Base-by-base conservation (phyloP, 1,140 invertebrate species). In the Prorops nasuta region DNA sequence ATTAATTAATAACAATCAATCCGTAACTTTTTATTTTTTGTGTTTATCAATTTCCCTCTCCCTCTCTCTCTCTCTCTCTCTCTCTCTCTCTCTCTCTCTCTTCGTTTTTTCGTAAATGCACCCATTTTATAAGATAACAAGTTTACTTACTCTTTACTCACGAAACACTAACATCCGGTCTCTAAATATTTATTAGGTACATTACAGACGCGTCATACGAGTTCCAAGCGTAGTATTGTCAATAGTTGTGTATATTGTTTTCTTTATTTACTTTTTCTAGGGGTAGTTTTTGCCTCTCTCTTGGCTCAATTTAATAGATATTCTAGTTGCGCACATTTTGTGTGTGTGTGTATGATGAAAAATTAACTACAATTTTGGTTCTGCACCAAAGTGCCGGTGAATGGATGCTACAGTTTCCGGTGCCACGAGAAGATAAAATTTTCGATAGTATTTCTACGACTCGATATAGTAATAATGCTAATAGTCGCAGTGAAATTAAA, bases 211-310 rank as follows among this genome's bases (percentile, higher is more conserved):
- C 56, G 63, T 54, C 63, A 59, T 60, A 56, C 54, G 58, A 62
- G 56, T 66, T 49, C 66, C 62, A 67, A 69, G 66, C 63, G 62
- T 69, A 70, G 60, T 71, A 71, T 71, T 71, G 68, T 71, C 68
- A 71, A 69, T 60, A 61, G 51, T 67, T 71, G 64, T 70, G 56
- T 70, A 67, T 63, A 59, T 63, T 41, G 56, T 58, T 56, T 39
- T 49, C 54, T 41, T 17, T 24, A 21, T 48, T 54, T 39, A 20
- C 45, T 54, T 49, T 44, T 38, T 40, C 8, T 17, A 45, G 32
- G 42, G 51, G 20, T 59, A 19, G 12, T 36, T 49, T 42, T 50
- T 32, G 40, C 34, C 37, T 37, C 15, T 51, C 41, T 41, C 37
- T 35, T 34, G 42, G n/a, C n/a, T 20, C 39, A 31, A 34, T 47